Base-by-base conservation (phyloP, 1,140 invertebrate species). In the Drosophila dunni region DNA sequence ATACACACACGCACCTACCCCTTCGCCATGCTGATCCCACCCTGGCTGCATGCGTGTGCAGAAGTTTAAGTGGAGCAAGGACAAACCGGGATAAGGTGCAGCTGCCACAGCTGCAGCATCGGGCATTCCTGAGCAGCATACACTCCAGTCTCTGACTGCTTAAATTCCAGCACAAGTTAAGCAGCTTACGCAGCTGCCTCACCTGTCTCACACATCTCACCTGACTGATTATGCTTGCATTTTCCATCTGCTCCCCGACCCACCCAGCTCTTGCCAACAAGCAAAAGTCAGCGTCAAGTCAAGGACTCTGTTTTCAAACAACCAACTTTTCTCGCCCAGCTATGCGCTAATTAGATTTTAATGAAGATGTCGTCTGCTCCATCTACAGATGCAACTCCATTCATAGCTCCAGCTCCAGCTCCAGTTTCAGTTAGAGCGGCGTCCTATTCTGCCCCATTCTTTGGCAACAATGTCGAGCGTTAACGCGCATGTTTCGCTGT, bases 261-360 rank as follows among this genome's bases (percentile, higher is more conserved):
- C 3, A 29, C 24, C 3, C 24, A 5, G 3, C 24, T 29, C 24
- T 29, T 29, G 1, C 5, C 24, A 29, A 29, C 24, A 29, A 29
- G 24, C 24, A 44, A 56, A 46, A 46, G 60, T 15, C 45, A 62
- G 45, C 34, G 60, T n/a, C 66, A 53, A 53, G 56, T 61, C 33
- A 15, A 63, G 68, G 50, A 64, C 68, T 70, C 68, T 15, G 50
- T 36, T 50, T 60, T 67, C 57, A 62, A 69, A 50, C 7, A 33
- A n/a, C 15, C 45, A 68, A 40, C 57, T 42, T 11, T 50, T 11
- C 34, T 53, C 67, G 57, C 57, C 42, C 10, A 42, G 60, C 68
- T 54, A 71, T 64, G 78, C 78, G 81, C 81, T 84, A 85, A 84
- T 85, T 84, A 84, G 81, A 84, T 84, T 84, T 84, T 84, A 84